Percentiles rank a stretch among this genome's conserved stretches.
These are phyloP conservation scores for Brachionus rubens DNA, from an alignment of 1,140 invertebrate genomes.

Conservation along the genomic window DNA sequence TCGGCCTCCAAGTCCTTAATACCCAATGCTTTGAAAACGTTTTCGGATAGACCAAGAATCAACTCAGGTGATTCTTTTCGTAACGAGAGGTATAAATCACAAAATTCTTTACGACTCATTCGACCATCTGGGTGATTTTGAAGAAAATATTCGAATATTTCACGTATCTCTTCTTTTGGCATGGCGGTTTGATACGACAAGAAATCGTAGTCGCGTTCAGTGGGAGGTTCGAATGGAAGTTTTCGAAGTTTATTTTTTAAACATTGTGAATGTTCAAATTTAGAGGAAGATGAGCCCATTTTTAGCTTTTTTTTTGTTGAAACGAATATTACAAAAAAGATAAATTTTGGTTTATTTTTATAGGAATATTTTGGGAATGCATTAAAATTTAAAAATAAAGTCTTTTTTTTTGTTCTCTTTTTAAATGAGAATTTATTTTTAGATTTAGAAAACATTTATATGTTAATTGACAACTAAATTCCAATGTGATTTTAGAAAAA, in stretches of 20 bases:
- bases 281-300: constrained; percentile 32
- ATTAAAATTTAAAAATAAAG: too few relatives aligned
- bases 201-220: constrained; percentile 28
- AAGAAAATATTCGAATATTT: neutral
- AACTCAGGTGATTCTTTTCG: constrained; percentile 32
- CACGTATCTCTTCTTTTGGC: neutral
- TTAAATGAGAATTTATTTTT: too few relatives aligned
- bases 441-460: too few relatives aligned
- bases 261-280: constrained; percentile 41
- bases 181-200: constrained; percentile 15
- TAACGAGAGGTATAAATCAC: neutral
- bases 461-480: too few relatives aligned
- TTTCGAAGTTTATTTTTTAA: constrained; percentile 17
- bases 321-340: too few relatives aligned
- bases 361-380: too few relatives aligned
- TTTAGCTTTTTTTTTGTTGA: neutral
- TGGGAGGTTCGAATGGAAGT: neutral
- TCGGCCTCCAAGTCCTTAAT: neutral
- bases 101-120: constrained; percentile 39
- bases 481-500: too few relatives aligned
- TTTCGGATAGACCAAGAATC: neutral
- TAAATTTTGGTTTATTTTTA: too few relatives aligned
- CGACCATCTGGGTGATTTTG: constrained; percentile 30
- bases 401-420: too few relatives aligned
- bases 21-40: constrained; percentile 29